Percentiles rank a stretch among this genome's conserved stretches.
phyloP scores from a whole-genome alignment of 2,113 vertebrate genomes.

The Brachyistius frenatus region DNA sequence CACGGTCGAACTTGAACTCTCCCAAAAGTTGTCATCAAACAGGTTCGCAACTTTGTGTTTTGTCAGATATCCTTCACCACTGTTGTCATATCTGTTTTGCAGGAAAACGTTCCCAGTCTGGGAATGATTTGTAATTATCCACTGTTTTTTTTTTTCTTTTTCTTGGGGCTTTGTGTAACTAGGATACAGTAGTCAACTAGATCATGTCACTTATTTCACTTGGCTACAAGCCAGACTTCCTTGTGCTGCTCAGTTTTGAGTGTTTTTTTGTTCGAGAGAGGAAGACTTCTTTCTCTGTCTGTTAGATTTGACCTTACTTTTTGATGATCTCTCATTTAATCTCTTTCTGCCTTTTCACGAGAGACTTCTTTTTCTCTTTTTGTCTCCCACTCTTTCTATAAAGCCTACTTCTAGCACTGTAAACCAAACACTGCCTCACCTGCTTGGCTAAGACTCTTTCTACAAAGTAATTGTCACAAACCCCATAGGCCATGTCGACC shows the following conservation, averaged over 20 bases:
- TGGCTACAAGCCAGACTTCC: conserved; percentile 44
- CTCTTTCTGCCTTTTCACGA: background rate
- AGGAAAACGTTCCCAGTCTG: conserved; percentile 39
- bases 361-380: background rate
- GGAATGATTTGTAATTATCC: conserved; percentile 45
- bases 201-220: conserved; percentile 62
- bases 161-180: conserved; percentile 47
- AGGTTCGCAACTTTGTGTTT: background rate
- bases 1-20: background rate
- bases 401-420: background rate
- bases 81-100: conserved; percentile 46
- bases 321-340: background rate
- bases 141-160: conserved; percentile 43
- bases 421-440: conserved; percentile 62
- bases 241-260: conserved; percentile 6
- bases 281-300: conserved; percentile 9
- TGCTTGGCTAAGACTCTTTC: conserved; percentile 63
- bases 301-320: conserved; percentile 6
- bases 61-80: background rate
- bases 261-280: background rate
- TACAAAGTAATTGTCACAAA: conserved; percentile 63
- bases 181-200: conserved; percentile 50
- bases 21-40: background rate
- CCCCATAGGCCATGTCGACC: conserved; percentile 74
- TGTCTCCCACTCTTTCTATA: background rate